phyloP scores from a whole-genome alignment of 2,113 vertebrate species.

The Gila orcuttii region DNA sequence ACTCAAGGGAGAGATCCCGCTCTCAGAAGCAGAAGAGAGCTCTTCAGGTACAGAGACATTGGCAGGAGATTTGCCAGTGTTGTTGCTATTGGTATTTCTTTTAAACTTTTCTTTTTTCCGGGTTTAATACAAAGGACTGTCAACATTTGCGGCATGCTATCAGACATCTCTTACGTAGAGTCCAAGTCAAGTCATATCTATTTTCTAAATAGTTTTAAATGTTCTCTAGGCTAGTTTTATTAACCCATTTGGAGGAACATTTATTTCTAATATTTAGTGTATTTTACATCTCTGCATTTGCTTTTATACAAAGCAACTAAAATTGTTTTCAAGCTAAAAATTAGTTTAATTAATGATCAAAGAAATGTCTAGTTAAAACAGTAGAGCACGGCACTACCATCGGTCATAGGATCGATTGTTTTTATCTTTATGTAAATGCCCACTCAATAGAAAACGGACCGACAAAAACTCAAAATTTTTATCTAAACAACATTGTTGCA shows the following conservation, averaged over 20 bases:
- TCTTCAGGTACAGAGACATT: slow-evolving; percentile 82
- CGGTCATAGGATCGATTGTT: no score
- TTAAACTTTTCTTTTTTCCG: neutral
- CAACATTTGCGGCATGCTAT: neutral
- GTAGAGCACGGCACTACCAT: no score
- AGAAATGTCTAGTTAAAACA: no score
- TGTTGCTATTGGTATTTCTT: neutral
- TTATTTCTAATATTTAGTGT: neutral
- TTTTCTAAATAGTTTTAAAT: neutral
- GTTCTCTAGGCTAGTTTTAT: neutral
- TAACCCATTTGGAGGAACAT: neutral
- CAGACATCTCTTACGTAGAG: neutral
- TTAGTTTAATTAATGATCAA: neutral
- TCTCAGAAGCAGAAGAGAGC: slow-evolving; percentile 92
- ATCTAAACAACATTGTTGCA: neutral
- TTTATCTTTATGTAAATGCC: no score
- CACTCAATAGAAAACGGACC: no score
- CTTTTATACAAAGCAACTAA: neutral
- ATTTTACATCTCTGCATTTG: neutral
- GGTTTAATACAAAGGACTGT: neutral
- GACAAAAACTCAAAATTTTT: no score
- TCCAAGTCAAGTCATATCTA: neutral
- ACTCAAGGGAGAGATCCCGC: slow-evolving; percentile 87
- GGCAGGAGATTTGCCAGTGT: neutral
- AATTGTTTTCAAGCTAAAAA: neutral